Evolutionary conservation across 2,113 vertebrate species (phyloP).

Genomic region (Pygoscelis adeliae): DNA sequence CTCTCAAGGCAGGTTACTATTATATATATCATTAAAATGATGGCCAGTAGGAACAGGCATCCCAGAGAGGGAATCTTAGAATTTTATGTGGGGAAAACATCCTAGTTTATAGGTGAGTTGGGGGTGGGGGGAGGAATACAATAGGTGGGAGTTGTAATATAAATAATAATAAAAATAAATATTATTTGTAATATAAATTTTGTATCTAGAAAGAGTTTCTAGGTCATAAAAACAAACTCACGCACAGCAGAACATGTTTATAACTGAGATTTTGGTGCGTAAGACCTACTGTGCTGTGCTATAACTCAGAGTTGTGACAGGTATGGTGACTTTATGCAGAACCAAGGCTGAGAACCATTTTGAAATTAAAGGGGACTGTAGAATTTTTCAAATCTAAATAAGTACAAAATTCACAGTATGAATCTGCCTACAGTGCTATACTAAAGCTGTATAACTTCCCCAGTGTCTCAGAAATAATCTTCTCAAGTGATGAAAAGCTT

Average conservation of each 20-base stretch:
- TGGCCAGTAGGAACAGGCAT: neutral
- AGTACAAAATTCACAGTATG: neutral
- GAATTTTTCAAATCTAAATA: neutral
- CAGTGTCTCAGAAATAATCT: neutral
- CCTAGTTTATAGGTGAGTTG: neutral
- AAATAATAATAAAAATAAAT: neutral
- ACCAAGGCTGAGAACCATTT: neutral
- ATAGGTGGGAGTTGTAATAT: neutral
- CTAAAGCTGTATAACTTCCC: neutral
- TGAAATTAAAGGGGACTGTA: neutral
- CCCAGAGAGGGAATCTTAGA: slow-evolving; percentile 16
- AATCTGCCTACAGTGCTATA: neutral
- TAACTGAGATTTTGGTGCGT: neutral
- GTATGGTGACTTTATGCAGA: neutral
- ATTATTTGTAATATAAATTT: neutral
- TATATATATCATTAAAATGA: slow-evolving; percentile 66
- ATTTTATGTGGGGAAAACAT: neutral
- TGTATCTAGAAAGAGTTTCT: neutral
- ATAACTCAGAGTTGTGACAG: neutral
- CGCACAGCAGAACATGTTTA: neutral
- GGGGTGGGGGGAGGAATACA: neutral
- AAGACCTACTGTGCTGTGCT: neutral
- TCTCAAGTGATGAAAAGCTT: neutral
- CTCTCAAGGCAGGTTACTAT: slow-evolving; percentile 47
- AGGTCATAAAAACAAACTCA: neutral